Conservation (phyloP, 2,113 vertebrate species). For the Microcebus lehilahytsara region DNA sequence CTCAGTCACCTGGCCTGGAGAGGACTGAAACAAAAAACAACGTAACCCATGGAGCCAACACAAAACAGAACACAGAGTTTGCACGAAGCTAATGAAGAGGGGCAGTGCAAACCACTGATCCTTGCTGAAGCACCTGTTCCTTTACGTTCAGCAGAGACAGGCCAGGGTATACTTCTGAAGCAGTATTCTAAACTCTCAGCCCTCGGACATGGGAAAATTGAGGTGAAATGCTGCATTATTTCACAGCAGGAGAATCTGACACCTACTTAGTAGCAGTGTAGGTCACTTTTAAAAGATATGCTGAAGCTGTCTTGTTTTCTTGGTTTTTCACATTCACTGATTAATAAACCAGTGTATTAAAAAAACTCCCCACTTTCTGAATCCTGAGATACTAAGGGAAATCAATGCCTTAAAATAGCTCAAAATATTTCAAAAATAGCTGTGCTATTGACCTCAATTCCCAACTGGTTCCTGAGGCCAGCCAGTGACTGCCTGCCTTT, state of each 20-base stretch:
- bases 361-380: not conserved
- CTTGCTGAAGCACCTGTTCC: not conserved
- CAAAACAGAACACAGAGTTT: not conserved
- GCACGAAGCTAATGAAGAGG: not conserved
- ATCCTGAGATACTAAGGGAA: not conserved
- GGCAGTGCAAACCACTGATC: rapidly evolving
- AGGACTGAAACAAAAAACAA: slow-evolving; percentile 80
- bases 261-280: not conserved
- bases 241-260: not conserved
- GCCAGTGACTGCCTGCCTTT: not conserved
- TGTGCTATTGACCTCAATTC: not conserved
- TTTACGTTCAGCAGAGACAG: too few relatives aligned
- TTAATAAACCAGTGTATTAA: not conserved
- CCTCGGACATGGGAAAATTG: rapidly evolving
- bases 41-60: not conserved
- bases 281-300: not conserved
- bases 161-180: not conserved
- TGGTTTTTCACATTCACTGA: not conserved
- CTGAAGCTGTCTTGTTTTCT: not conserved
- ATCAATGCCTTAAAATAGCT: not conserved
- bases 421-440: not conserved
- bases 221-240: not conserved
- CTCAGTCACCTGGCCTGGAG: slow-evolving; percentile 83
- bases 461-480: not conserved
- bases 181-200: not conserved